A percentile compares a stretch with the other conserved stretches of the same genome.
These are phyloP conservation scores for Salvator merianae DNA, from an alignment of 2,113 vertebrate species.

Conservation along the genomic window DNA sequence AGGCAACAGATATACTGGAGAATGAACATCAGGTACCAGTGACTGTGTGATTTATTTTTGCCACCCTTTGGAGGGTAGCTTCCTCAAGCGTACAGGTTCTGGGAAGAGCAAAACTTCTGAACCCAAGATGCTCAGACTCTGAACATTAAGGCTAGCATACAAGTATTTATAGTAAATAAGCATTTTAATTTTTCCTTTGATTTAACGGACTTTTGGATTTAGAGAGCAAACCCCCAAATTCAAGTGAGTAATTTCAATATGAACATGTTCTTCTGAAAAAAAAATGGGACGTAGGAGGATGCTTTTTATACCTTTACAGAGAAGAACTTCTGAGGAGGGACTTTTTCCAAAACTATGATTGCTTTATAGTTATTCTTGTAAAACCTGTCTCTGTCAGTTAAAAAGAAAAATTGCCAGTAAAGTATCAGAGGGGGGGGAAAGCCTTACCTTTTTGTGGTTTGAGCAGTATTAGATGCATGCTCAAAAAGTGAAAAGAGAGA, in stretches of 20 bases:
- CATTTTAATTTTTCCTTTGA: too few species aligned
- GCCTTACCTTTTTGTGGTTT: not conserved
- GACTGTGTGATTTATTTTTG: not conserved
- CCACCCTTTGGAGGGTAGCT: too few species aligned
- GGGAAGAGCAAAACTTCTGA: too few species aligned
- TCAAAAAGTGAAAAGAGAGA: not conserved
- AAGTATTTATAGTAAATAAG: not conserved
- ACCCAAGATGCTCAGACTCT: too few species aligned
- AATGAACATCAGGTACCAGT: not conserved
- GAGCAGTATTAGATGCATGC: too few species aligned
- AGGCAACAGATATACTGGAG: not conserved
- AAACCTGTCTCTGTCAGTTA: not conserved
- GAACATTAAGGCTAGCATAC: too few species aligned
- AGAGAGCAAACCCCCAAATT: too few species aligned
- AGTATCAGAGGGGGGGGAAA: too few species aligned
- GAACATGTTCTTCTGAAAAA: not conserved
- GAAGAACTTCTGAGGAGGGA: not conserved
- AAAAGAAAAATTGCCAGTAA: not conserved
- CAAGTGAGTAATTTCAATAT: not conserved
- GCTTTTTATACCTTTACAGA: not conserved
- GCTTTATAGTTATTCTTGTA: too few species aligned
- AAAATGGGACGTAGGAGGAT: not conserved
- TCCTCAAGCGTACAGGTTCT: too few species aligned
- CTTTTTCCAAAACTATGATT: not conserved
- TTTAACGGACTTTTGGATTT: too few species aligned